Evolutionary conservation across 1,140 invertebrate species (phyloP).

Genomic region (Nylanderia fulva): DNA sequence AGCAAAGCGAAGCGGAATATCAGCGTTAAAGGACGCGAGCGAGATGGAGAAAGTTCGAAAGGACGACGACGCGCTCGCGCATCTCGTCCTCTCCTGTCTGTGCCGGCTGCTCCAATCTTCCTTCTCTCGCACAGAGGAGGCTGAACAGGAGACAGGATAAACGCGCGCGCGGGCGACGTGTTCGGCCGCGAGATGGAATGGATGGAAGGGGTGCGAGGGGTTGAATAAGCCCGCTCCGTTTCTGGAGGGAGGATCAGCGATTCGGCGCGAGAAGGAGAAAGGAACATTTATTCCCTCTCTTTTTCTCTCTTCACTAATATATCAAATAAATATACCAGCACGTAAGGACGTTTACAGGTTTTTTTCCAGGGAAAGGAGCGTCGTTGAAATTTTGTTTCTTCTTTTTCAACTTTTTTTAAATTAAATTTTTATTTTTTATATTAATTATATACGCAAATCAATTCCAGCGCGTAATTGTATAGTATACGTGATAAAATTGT

Average conservation of each 20-base stretch:
- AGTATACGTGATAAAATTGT: neutral
- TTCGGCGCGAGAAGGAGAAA: neutral
- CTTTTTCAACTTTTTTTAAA: too few species aligned
- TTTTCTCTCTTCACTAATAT: neutral
- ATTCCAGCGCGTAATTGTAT: neutral
- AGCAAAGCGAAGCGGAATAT: constrained; percentile 11
- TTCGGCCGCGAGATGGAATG: constrained; percentile 22
- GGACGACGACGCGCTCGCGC: constrained; percentile 3
- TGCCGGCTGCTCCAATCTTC: constrained; percentile 11
- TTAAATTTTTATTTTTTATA: too few species aligned
- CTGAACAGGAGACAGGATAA: neutral
- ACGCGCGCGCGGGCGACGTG: neutral
- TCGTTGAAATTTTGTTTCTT: too few species aligned
- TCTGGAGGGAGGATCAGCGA: neutral
- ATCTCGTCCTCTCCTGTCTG: constrained; percentile 17
- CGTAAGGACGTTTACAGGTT: too few species aligned
- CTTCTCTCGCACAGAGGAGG: constrained; percentile 7
- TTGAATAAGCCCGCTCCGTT: constrained; percentile 44
- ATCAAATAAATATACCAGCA: neutral
- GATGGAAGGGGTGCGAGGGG: neutral
- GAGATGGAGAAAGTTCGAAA: constrained; percentile 40
- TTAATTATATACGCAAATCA: too few species aligned
- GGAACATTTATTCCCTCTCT: neutral
- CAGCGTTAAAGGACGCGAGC: constrained; percentile 3
- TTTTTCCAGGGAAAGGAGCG: too few species aligned